Conservation (phyloP, 2,888 invertebrate species). For the Rhorus exstirpatorius region DNA sequence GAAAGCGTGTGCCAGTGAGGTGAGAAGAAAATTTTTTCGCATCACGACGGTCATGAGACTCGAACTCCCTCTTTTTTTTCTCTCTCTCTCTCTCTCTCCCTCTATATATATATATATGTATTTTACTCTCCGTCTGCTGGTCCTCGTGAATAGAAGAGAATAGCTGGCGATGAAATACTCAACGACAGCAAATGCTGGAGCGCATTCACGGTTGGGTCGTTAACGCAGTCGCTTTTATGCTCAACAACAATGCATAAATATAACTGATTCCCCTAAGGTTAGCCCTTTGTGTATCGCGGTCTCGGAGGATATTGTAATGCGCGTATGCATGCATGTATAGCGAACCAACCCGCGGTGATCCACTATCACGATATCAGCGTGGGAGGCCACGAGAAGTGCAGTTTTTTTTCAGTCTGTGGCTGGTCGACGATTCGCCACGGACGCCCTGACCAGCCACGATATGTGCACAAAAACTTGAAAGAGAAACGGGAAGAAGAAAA, state of each 20-base stretch:
- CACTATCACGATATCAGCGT: constrained; percentile 81
- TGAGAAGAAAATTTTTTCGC: constrained; percentile 73
- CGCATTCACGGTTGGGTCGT: constrained; percentile 79
- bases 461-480: constrained; percentile 71
- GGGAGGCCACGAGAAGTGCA: constrained; percentile 75
- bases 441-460: constrained; percentile 60
- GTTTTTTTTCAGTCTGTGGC: constrained; percentile 66
- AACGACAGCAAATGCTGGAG: constrained; percentile 75
- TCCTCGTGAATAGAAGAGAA: constrained; percentile 46
- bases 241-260: constrained; percentile 84
- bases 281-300: constrained; percentile 78
- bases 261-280: constrained; percentile 81
- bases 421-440: constrained; percentile 64
- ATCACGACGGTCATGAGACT: constrained; percentile 66
- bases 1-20: constrained; percentile 61
- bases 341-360: constrained; percentile 74
- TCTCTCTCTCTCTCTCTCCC: constrained; percentile 67
- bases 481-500: constrained; percentile 7
- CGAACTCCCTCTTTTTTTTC: constrained; percentile 14
- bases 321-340: constrained; percentile 53
- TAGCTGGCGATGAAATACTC: constrained; percentile 80
- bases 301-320: constrained; percentile 70
- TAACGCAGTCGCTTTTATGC: constrained; percentile 81
- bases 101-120: no score
- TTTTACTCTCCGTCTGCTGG: constrained; percentile 11